Evolutionary conservation across 2,113 vertebrate species (phyloP).

Genomic region (Halichoeres trimaculatus): DNA sequence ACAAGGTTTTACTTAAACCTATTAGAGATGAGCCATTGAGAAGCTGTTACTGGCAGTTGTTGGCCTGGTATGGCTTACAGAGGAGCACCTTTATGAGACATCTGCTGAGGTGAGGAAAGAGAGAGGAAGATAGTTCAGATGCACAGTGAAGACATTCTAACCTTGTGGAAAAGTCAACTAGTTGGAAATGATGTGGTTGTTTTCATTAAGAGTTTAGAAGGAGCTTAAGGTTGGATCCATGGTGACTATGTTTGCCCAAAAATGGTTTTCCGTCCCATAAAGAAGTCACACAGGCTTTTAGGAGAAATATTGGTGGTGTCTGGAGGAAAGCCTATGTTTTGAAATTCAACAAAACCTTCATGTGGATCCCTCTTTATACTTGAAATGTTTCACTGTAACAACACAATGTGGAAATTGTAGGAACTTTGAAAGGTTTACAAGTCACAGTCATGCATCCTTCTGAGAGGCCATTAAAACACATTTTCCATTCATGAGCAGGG

Average conservation of each 20-base stretch:
- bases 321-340: conserved; percentile 70
- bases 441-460: conserved; percentile 44
- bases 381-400: conserved; percentile 75
- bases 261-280: conserved; percentile 47
- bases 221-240: conserved; percentile 29
- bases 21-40: conserved; percentile 81
- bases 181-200: conserved; percentile 66
- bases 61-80: conserved; percentile 67
- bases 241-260: conserved; percentile 53
- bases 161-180: conserved; percentile 62
- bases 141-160: conserved; percentile 56
- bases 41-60: conserved; percentile 77
- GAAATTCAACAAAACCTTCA: conserved; percentile 68
- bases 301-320: conserved; percentile 63
- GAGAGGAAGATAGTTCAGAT: conserved; percentile 53
- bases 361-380: conserved; percentile 59
- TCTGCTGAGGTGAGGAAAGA: conserved; percentile 63
- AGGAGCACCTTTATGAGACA: conserved; percentile 78
- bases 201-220: conserved; percentile 55
- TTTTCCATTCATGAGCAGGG: conserved; percentile 10
- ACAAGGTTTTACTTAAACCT: conserved; percentile 74
- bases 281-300: conserved; percentile 48
- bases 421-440: conserved; percentile 63
- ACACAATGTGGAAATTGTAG: conserved; percentile 66
- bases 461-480: conserved; percentile 32